phyloP scores from a whole-genome alignment of 2,888 invertebrate species.

The Melitaea athalia region DNA sequence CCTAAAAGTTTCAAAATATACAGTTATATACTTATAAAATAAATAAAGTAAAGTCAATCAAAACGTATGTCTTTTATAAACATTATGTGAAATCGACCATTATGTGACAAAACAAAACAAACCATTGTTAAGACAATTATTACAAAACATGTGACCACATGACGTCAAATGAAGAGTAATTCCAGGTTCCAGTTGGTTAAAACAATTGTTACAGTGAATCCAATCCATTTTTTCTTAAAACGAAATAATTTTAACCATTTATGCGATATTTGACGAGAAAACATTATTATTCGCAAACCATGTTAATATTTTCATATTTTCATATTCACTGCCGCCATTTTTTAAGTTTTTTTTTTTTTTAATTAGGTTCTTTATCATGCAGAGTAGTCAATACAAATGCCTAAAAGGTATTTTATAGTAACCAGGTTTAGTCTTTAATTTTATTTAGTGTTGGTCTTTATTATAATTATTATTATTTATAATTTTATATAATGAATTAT shows the following conservation, averaged over 20 bases:
- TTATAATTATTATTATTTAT: not conserved
- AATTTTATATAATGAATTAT: too few relatives aligned
- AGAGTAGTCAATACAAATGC: not conserved
- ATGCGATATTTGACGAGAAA: conserved; percentile 12
- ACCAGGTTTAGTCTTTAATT: not conserved
- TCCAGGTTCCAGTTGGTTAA: conserved; percentile 70
- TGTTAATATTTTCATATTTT: conserved; percentile 8
- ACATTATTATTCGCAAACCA: conserved; percentile 17
- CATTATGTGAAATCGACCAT: not conserved
- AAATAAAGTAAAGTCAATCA: conserved; percentile 2
- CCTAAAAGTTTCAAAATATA: conserved; percentile 50
- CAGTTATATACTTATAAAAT: not conserved
- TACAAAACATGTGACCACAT: conserved; percentile 81
- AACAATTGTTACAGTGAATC: conserved; percentile 81
- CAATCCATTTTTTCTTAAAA: conserved; percentile 65
- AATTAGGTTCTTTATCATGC: conserved; percentile 21
- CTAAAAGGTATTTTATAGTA: not conserved
- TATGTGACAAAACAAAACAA: conserved; percentile 39
- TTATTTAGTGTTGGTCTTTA: not conserved
- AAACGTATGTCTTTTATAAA: conserved; percentile 7
- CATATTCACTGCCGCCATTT: conserved; percentile 33
- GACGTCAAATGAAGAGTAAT: conserved; percentile 74
- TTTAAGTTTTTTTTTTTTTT: conserved; percentile 16
- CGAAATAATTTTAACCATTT: conserved; percentile 13
- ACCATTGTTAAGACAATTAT: conserved; percentile 73